Evolutionary conservation across 2,113 vertebrate species (phyloP), one percentile per base, ranked within the genome.

Genomic region (Phalacrocorax pelagicus): DNA sequence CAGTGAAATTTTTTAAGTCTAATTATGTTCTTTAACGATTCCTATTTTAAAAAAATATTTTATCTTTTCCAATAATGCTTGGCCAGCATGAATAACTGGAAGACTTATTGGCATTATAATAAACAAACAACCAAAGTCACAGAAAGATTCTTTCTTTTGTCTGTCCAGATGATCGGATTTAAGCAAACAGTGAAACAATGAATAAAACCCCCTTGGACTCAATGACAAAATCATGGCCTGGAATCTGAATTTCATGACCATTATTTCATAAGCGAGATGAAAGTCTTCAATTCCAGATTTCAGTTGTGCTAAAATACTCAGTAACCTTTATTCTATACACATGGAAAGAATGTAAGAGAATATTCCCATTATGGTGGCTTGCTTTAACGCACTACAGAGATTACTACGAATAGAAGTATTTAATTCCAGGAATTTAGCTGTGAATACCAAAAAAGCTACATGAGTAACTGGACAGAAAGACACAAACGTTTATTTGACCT

Each of bases 261-360:
- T 44, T 79, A 59, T 91, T 95, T 94, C 19, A 4, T 67, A 92
- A 93, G 83, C n/a, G 72, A 92, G 85, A 85, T 24, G 17, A n/a
- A 92, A 95, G 69, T 44, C 61, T 95, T 93, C 85, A 49, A 30
- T 75, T 87, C 86, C 91, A 96, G 78, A 63, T 79, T 81, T 92
- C 84, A 72, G 78, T 49, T 91, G 81, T 91, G 84, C 62, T 91
- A 89, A 96, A 96, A 89, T 65, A 95, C 73, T 95, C 70, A 89
- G 44, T 4, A 80, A 89, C 46, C 49, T 61, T 94, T 57, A 67
- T 52, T 61, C 86, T 78, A 40, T 32, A n/a, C 5, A 55, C 0
- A 0, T 75, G 93, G 93, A 96, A 97, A 94, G 94, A 97, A 95
- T 87, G 78, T 81, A 78, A 72, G 47, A 90, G 34, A 59, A 40